Base-by-base conservation (phyloP, 2,797 vertebrate species). In the Eremophila alpestris region DNA sequence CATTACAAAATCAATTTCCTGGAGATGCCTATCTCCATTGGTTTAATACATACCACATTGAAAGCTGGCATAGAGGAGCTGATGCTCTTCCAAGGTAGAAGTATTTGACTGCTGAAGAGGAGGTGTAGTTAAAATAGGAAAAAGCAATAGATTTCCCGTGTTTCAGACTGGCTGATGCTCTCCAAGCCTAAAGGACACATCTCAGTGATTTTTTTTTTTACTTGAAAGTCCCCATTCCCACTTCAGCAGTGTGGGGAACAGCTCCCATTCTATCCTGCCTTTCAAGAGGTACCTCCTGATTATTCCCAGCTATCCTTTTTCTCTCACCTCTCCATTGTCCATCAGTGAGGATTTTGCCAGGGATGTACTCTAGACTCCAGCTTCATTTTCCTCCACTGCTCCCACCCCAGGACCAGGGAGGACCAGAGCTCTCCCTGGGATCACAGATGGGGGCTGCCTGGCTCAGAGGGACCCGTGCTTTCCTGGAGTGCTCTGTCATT, bases 1-100 rank as follows among this genome's bases (percentile, higher is more conserved):
- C 83, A 85, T 97, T 96, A 92, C 45, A 80, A 95, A 96, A 96
- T 96, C 93, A 94, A 83, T 95, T 94, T 95, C 81, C 87, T 84
- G 86, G 48, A 95, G 91, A 90, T 96, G 60, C 49, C 70, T 95
- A 90, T 96, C 95, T 94, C 70, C 56, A 32, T 17, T 89, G 83
- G n/a, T 71, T 96, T 90, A 79, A 94, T 94, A 77, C 86, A 48
- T 70, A 70, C 56, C 76, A 67, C 62, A 54, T 0, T 90, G 83
- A 86, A 94, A 88, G 41, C 2, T 95, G 82, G 59, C 74, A 43
- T 27, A 76, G 51, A 79, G 51, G 63, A 49, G 18, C 73, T 86
- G 79, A 32, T 92, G 52, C 79, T 91, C 84, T 94, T 94, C 89
- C 91, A 95, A 92, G 45, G 89, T n/a, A 54, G 74, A 84, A 67